Evolutionary conservation across 2,113 vertebrate genomes (phyloP), one percentile per base, ranked within the genome.

Genomic region (Istiophorus platypterus): DNA sequence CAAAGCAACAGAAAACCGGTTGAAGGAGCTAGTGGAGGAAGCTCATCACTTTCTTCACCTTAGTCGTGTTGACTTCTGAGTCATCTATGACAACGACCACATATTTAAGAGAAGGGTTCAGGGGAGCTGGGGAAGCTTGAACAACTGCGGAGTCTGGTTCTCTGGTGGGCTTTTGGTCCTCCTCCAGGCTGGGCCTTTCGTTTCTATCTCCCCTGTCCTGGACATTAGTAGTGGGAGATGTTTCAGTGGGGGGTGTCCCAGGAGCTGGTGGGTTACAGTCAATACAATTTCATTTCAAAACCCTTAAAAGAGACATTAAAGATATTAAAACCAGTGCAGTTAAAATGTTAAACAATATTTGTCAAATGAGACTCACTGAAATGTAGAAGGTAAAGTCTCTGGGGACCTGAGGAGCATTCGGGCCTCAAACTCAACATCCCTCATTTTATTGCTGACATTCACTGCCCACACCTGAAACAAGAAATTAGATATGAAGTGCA

Each of bases 401-500:
- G 47, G 39, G 24, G 62, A 62, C 1, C 22, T 13, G 41, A 73
- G 64, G 42, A 67, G 41, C 70, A 47, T 51, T 24, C 9, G 0
- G 29, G 42, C 20, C 73, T 80, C 18, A 79, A 72, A 49, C 56
- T 51, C 24, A 64, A 27, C 7, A 0, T 62, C 54, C 57, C 51
- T 64, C 39, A 41, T 70, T 72, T 85, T 66, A 14, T 76, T 67
- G 41, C 62, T 42, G 39, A 52, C 29, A 29, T 81, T 88, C 7
- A 71, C 42, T 24, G 29, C 41, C 47, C 74, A 79, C 2, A 39
- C 24, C 63, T 87, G 12, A 76, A 72, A 76, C 26, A 66, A 41
- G 26, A 8, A 17, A 29, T 15, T 15, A 39, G 7, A 71, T 31
- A 7, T 63, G 17, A 26, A 42, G 4, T 65, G 27, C 1, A 63